Percentiles rank a stretch among this genome's conserved stretches.
Conservation (phyloP, 1,140 invertebrate species). For the Idris sp. region DNA sequence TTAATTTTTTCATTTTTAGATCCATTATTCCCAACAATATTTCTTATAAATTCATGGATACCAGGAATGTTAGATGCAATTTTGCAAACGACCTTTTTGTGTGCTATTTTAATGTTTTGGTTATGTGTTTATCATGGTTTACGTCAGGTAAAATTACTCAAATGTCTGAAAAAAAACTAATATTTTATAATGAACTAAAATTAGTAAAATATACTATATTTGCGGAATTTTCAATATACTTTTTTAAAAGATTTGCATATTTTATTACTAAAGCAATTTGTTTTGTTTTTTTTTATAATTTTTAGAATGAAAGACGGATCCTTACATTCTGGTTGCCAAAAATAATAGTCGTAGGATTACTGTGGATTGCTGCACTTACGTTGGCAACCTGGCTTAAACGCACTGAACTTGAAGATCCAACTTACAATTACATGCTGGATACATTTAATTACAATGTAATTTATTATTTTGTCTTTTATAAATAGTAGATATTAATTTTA, state of each 20-base stretch:
- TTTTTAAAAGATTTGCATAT: no score
- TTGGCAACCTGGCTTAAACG: constrained; percentile 93
- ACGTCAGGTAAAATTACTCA: constrained; percentile 88
- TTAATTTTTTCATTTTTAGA: constrained; percentile 85
- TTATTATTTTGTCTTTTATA: no score
- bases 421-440: constrained; percentile 93
- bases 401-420: constrained; percentile 93
- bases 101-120: constrained; percentile 94
- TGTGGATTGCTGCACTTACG: constrained; percentile 92
- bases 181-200: no score
- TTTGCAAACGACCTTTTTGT: constrained; percentile 94
- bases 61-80: constrained; percentile 93
- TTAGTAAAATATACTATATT: no score
- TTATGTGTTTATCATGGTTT: constrained; percentile 96
- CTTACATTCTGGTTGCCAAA: constrained; percentile 95
- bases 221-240: no score
- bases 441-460: constrained; percentile 92
- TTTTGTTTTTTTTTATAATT: constrained; percentile 2
- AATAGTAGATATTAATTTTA: no score
- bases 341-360: constrained; percentile 89
- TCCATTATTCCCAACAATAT: constrained; percentile 94
- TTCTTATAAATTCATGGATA: constrained; percentile 93
- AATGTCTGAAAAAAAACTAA: no score
- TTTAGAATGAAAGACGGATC: constrained; percentile 90
- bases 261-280: no score